A percentile compares a stretch with the other conserved stretches of the same genome.
These are phyloP conservation scores for Brachionus sp. DNA, from an alignment of 1,140 invertebrate genomes.

Conservation along the genomic window DNA sequence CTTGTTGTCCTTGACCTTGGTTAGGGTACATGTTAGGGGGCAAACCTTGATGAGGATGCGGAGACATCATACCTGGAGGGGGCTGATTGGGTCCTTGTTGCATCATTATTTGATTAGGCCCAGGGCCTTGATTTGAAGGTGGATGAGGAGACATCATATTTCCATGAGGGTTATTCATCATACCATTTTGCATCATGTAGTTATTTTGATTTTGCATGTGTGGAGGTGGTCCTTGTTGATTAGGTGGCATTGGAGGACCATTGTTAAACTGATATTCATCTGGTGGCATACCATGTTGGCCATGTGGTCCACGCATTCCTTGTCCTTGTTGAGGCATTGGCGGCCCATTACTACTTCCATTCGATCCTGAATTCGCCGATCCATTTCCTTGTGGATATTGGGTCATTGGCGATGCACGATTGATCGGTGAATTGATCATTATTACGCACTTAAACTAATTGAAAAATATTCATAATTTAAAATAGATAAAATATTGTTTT, in stretches of 20 bases:
- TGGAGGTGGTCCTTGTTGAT: background rate
- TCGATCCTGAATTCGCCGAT: background rate
- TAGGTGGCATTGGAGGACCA: background rate
- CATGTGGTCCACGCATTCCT: background rate
- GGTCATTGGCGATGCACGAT: slow-evolving; percentile 12
- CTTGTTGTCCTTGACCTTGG: slow-evolving; percentile 3
- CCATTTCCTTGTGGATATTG: background rate
- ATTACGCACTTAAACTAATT: background rate
- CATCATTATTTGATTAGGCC: slow-evolving; percentile 6
- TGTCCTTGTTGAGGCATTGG: background rate
- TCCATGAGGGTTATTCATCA: slow-evolving; percentile 16
- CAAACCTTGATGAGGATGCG: slow-evolving; percentile 14
- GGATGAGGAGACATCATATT: slow-evolving; percentile 41
- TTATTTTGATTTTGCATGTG: slow-evolving; percentile 29
- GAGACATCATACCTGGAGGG: slow-evolving; percentile 12
- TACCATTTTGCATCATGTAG: slow-evolving; percentile 21
- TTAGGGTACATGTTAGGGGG: slow-evolving; percentile 14
- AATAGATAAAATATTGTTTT: background rate
- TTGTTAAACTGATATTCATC: background rate
- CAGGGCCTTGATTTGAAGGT: background rate
- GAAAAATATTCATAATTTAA: no score
- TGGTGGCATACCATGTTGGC: slow-evolving; percentile 3
- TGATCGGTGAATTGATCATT: slow-evolving; percentile 30
- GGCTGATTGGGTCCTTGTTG: background rate
- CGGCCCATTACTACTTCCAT: background rate